Conservation (phyloP, 2,113 vertebrate species). For the Abramis brama region DNA sequence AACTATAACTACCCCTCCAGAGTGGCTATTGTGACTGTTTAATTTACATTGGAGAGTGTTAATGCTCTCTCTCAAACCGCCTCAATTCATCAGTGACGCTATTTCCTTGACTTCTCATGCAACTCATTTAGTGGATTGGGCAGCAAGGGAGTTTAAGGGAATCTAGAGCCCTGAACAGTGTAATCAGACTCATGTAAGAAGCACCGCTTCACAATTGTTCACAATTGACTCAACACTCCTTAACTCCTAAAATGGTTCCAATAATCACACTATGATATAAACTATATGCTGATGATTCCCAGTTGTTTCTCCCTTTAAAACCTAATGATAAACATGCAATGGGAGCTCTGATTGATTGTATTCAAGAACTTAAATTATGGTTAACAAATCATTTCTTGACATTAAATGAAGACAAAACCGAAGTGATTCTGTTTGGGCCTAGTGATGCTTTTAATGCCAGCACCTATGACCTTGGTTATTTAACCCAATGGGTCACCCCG, state of each 20-base stretch:
- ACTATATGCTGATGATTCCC: too few relatives aligned
- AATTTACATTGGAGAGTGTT: background rate
- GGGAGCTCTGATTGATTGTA: too few relatives aligned
- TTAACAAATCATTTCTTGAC: too few relatives aligned
- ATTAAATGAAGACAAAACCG: too few relatives aligned
- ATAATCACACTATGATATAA: background rate
- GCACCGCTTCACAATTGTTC: background rate
- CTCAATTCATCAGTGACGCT: background rate
- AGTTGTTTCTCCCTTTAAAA: too few relatives aligned
- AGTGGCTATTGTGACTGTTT: slow-evolving; percentile 11
- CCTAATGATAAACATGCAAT: too few relatives aligned
- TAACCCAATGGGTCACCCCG: too few relatives aligned
- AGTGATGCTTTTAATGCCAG: too few relatives aligned
- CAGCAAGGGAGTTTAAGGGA: background rate
- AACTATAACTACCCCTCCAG: background rate
- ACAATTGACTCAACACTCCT: background rate
- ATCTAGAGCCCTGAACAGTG: background rate
- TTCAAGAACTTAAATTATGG: too few relatives aligned
- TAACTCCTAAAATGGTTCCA: background rate
- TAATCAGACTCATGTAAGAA: background rate
- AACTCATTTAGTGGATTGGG: slow-evolving; percentile 16
- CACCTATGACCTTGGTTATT: too few relatives aligned
- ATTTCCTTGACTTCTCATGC: background rate
- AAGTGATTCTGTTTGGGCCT: too few relatives aligned
- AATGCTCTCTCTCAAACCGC: background rate